Conservation (phyloP, 2,113 vertebrate species). For the Gila orcuttii region DNA sequence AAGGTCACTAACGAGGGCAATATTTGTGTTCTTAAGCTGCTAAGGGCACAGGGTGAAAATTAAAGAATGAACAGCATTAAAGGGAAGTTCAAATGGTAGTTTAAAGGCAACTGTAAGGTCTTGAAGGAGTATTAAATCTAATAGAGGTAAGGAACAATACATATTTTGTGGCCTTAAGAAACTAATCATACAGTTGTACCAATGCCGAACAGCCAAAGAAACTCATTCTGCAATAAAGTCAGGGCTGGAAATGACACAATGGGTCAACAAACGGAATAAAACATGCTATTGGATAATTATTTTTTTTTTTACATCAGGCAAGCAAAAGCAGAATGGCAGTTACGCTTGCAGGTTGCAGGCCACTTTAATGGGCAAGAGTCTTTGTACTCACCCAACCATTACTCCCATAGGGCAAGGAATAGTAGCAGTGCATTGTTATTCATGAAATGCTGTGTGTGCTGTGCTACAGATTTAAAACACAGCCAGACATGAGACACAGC, state of each 20-base stretch:
- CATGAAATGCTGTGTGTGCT: constrained; percentile 73
- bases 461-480: constrained; percentile 51
- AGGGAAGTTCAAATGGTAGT: neutral
- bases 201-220: neutral
- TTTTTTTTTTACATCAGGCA: neutral
- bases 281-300: neutral
- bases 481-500: constrained; percentile 61
- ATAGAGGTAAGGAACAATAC: neutral
- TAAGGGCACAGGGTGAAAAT: neutral
- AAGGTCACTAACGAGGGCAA: neutral
- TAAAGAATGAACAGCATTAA: neutral
- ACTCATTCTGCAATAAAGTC: neutral
- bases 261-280: constrained; percentile 37
- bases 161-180: neutral
- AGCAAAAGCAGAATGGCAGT: constrained; percentile 15
- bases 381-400: constrained; percentile 53
- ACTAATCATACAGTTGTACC: neutral
- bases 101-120: neutral
- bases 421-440: constrained; percentile 69
- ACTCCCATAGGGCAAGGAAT: constrained; percentile 5
- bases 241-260: neutral
- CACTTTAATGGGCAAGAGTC: constrained; percentile 32
- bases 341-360: constrained; percentile 25
- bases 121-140: neutral
- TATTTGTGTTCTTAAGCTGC: neutral